phyloP scores from a whole-genome alignment of 1,140 invertebrate species.

The Semibalanus balanoides region DNA sequence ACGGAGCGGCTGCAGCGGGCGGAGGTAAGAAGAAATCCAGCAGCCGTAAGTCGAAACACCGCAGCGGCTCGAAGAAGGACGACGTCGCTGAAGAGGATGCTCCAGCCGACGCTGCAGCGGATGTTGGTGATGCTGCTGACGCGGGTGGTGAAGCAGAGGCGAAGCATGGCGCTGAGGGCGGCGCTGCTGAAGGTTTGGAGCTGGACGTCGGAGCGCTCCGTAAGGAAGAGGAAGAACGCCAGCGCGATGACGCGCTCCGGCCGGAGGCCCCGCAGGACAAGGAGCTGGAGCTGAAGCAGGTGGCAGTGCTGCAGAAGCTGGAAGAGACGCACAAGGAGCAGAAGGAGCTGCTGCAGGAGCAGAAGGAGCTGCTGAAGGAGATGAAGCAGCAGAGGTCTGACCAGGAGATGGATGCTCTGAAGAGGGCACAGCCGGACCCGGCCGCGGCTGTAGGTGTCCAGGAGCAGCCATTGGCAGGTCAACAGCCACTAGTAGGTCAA shows the following conservation, averaged over 20 bases:
- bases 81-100: background rate
- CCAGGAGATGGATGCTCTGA: background rate
- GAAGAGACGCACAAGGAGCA: constrained; percentile 3
- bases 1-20: background rate
- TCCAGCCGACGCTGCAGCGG: background rate
- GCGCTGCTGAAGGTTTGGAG: background rate
- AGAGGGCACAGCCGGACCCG: background rate
- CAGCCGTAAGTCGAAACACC: background rate
- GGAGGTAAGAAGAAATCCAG: background rate
- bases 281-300: background rate
- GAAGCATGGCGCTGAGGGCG: background rate
- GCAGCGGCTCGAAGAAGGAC: background rate
- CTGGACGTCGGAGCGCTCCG: background rate
- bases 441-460: background rate
- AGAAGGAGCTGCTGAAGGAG: background rate
- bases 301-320: constrained; percentile 1
- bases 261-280: background rate
- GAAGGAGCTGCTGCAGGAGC: background rate
- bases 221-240: background rate
- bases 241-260: background rate
- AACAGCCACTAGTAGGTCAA: background rate
- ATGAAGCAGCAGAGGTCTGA: background rate
- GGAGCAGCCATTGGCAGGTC: background rate
- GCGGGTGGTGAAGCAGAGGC: background rate
- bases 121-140: background rate